Evolutionary conservation across 2,797 vertebrate species (phyloP), one percentile per base, ranked within the genome.

Genomic region (Anguilla megastoma): DNA sequence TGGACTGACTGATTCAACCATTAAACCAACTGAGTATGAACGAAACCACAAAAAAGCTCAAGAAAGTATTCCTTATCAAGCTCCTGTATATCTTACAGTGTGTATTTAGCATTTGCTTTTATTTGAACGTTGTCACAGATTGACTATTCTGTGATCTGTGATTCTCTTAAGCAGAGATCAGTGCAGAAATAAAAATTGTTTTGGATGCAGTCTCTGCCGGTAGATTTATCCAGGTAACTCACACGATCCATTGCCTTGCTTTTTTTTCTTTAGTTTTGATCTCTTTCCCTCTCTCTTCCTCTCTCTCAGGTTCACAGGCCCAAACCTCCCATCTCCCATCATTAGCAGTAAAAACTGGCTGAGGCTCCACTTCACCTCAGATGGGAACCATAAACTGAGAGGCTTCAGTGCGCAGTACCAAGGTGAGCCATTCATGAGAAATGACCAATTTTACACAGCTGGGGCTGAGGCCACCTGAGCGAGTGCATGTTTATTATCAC

Each of bases 271-370:
- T 8, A 12, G 63, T 84, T 66, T 48, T 87, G 60, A 87, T 36
- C 30, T 48, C 86, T 18, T 41, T 4, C 8, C 41, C 18, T 14
- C 83, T 66, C 27, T 56, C 48, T 56, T 27, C 10, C 66, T 86
- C 41, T 45, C 90, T 88, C 88, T 0, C 95, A 99, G 98, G 99
- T 99, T 99, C 93, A 99, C 98, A 0, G 99, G 99, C 83, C 97
- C 96, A 90, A 99, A 98, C 93, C 96, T 99, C 87, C 99, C 99
- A 0, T 97, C 98, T 0, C 99, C 99, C 0, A 98, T 99, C 86
- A 99, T 99, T 94, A 99, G 99, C 97, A 99, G 98, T 86, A 99
- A 99, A 90, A 99, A 99, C n/a, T 99, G 99, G 99, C 97, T 99
- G 24, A 93, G 98, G 7, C 97, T 99, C 52, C 99, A 99, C 95